A percentile compares a stretch with the other conserved stretches of the same genome.
These are phyloP conservation scores for Prionailurus bengalensis DNA, from an alignment of 2,113 vertebrate genomes.

Conservation along the genomic window DNA sequence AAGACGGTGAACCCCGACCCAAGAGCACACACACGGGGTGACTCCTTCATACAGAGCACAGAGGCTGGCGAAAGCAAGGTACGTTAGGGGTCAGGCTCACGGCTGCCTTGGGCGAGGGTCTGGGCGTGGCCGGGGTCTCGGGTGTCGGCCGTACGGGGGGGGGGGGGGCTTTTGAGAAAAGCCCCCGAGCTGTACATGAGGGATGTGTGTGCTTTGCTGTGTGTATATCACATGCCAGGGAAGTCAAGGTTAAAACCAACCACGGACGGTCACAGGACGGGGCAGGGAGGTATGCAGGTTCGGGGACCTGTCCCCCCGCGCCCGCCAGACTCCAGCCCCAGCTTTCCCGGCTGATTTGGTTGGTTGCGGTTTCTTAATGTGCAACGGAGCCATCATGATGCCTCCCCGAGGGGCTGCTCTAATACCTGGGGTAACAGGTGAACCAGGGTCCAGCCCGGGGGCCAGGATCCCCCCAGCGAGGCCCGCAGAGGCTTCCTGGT, in stretches of 20 bases:
- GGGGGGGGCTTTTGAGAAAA: not conserved
- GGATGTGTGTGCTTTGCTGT: not conserved
- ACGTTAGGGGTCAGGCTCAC: not conserved
- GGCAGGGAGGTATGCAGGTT: not conserved
- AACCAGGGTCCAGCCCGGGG: not conserved
- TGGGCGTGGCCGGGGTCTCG: not conserved
- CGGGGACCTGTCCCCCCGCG: not conserved
- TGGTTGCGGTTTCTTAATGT: not conserved
- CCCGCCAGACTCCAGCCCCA: too few relatives aligned
- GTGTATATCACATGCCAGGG: not conserved
- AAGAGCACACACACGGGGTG: not conserved
- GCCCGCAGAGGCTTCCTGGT: not conserved
- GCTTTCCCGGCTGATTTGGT: not conserved
- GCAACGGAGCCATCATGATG: fast-evolving
- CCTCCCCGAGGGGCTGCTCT: not conserved
- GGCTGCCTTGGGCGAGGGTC: too few relatives aligned
- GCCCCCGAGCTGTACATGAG: not conserved
- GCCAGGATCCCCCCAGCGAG: too few relatives aligned
- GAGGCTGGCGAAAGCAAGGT: too few relatives aligned
- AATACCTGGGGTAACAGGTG: too few relatives aligned
- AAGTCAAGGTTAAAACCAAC: not conserved
- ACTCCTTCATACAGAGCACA: fast-evolving
- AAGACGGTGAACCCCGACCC: fast-evolving
- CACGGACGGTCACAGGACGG: not conserved
- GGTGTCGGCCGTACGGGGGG: not conserved